These are phyloP conservation scores for Lutjanus campechanus DNA, from an alignment of 2,797 vertebrate genomes.

Conservation along the genomic window DNA sequence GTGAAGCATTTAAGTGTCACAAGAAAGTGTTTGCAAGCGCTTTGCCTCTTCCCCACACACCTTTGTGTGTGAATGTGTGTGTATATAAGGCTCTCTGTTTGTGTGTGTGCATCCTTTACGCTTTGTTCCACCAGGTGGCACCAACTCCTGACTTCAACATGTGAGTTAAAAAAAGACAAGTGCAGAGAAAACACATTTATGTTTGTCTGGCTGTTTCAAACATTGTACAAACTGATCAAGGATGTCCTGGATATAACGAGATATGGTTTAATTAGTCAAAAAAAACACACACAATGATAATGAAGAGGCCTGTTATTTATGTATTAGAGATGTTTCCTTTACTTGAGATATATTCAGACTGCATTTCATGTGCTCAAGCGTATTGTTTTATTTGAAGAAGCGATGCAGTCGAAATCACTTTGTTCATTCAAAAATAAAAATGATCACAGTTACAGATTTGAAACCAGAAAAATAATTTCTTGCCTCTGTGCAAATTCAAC, in stretches of 20 bases:
- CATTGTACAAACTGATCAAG: background rate
- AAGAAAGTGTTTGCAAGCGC: slow-evolving; percentile 22
- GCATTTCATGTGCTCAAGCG: background rate
- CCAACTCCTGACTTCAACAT: slow-evolving; percentile 46
- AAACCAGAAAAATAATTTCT: background rate
- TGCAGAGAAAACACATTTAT: slow-evolving; percentile 11
- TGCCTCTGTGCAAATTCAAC: slow-evolving; percentile 3
- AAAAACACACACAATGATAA: background rate
- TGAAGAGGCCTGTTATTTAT: background rate
- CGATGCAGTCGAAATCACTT: background rate
- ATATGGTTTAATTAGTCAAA: slow-evolving; percentile 1
- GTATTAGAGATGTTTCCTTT: background rate
- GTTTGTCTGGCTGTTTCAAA: background rate
- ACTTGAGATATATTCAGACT: background rate
- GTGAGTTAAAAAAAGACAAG: slow-evolving; percentile 1
- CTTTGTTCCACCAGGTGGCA: slow-evolving; percentile 74
- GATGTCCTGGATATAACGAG: background rate
- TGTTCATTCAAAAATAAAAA: slow-evolving; percentile 1
- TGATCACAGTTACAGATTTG: background rate
- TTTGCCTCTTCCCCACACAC: slow-evolving; percentile 3
- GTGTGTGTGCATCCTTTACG: background rate
- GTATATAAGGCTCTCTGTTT: too few relatives aligned
- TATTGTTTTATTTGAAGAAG: background rate
- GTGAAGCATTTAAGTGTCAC: slow-evolving; percentile 7
- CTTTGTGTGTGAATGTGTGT: background rate